phyloP scores from a whole-genome alignment of 2,797 vertebrate species.

The Microcaecilia unicolor region DNA sequence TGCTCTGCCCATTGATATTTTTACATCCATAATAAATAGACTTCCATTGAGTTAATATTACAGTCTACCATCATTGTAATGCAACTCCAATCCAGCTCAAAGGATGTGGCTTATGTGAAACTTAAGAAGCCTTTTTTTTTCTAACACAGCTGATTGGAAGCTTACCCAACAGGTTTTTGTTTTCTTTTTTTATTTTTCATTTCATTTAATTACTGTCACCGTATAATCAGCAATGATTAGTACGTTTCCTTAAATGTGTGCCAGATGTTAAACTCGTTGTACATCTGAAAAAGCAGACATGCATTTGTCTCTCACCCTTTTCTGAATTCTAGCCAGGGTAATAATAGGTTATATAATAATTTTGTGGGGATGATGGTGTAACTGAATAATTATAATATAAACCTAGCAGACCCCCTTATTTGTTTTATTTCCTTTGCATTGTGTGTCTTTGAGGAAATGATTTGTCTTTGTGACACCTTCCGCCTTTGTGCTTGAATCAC shows the following conservation, averaged over 20 bases:
- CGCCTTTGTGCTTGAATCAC: no score
- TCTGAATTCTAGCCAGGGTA: not conserved
- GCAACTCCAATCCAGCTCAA: constrained; percentile 10
- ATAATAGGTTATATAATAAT: no score
- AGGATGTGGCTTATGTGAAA: constrained; percentile 4
- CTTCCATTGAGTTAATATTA: constrained; percentile 25
- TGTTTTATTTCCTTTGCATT: no score
- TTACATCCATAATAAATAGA: constrained; percentile 10
- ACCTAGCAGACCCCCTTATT: no score
- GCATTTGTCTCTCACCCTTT: rapidly evolving
- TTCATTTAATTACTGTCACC: constrained; percentile 2
- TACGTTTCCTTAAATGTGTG: constrained; percentile 1
- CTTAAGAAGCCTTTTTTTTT: not conserved
- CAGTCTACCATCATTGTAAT: constrained; percentile 1
- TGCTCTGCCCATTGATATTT: constrained; percentile 43
- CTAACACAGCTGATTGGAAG: constrained; percentile 5
- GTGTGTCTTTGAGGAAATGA: no score
- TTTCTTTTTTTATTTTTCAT: no score
- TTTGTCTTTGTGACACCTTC: no score
- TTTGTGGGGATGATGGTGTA: no score
- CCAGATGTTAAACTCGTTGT: not conserved
- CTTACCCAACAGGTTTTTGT: not conserved
- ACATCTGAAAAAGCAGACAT: not conserved
- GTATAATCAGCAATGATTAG: not conserved
- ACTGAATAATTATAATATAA: no score